Base-by-base conservation (phyloP, 2,113 vertebrate species). In the Odontophorus gujanensis region DNA sequence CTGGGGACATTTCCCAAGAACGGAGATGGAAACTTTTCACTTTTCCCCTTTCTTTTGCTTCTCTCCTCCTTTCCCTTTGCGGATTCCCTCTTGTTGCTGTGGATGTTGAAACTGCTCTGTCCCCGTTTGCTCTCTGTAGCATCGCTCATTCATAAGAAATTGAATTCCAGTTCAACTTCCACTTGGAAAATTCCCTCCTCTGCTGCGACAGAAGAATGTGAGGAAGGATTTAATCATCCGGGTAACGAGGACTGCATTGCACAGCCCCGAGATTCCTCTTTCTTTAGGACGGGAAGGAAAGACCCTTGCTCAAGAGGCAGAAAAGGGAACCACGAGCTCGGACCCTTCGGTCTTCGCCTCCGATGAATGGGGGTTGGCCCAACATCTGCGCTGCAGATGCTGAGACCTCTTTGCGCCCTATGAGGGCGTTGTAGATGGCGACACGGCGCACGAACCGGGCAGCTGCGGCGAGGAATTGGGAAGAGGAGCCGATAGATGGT, bases 401-500 rank as follows among this genome's bases (percentile, higher is more conserved):
- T 5, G 20, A 20, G 36, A n/a, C 51, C 36, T 22, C 45, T 8
- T 20, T 1, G 7, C 59, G 3, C 15, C 51, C 51, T 9, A 15
- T 9, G 51, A 5, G 5, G 51, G 26, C 26, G 15, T 28, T 53
- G 51, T 26, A 9, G 15, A 13, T 30, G 26, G 51, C 26, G 26
- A 10, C 51, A 9, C 26, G 26, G 15, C 5, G 8, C 26, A 53
- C 51, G 51, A 53, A 6, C 26, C 51, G 26, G 16, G 51, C 51
- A 3, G 65, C 79, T 6, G 3, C 26, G 28, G 13, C 0, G 22
- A 51, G 58, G 7, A 5, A 30, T 16, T 15, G 32, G 74, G 19
- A 40, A 6, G 25, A 74, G 55, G 19, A 71, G 87, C 42, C 96
- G 21, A 9, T 72, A 95, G 96, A 81, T 95, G 91, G 96, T 78